Evolutionary conservation across 2,797 vertebrate species (phyloP).

Genomic region (Mus minutoides): DNA sequence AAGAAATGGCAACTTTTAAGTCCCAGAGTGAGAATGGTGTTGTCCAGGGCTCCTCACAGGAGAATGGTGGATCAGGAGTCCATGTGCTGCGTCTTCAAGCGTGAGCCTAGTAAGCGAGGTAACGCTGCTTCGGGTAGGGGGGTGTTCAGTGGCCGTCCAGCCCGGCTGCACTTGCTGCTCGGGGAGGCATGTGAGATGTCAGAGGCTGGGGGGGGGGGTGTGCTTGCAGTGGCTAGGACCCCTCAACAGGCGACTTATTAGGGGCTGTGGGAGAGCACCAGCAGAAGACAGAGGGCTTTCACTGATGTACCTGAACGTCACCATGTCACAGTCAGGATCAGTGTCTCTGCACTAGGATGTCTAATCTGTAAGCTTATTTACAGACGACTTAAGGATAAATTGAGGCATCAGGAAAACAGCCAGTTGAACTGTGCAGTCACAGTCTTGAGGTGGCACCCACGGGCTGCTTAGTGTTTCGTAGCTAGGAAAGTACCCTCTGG

Average conservation of each 20-base stretch:
- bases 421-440: background rate
- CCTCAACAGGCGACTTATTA: background rate
- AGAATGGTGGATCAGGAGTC: background rate
- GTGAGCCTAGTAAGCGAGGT: background rate
- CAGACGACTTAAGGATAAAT: background rate
- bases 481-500: background rate
- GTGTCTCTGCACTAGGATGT: background rate
- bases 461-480: background rate
- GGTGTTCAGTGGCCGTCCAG: background rate
- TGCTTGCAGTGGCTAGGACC: background rate
- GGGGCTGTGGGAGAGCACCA: background rate
- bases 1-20: background rate
- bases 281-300: background rate
- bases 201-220: background rate
- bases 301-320: background rate
- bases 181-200: background rate
- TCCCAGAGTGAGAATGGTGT: background rate
- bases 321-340: too few relatives aligned
- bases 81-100: background rate
- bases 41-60: background rate
- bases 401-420: background rate
- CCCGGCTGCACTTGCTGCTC: background rate
- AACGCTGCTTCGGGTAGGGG: background rate
- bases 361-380: background rate
- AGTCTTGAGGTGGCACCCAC: background rate